Base-by-base conservation (phyloP, 64 coral and sea anemone species). In the Exaiptasia diaphana region DNA sequence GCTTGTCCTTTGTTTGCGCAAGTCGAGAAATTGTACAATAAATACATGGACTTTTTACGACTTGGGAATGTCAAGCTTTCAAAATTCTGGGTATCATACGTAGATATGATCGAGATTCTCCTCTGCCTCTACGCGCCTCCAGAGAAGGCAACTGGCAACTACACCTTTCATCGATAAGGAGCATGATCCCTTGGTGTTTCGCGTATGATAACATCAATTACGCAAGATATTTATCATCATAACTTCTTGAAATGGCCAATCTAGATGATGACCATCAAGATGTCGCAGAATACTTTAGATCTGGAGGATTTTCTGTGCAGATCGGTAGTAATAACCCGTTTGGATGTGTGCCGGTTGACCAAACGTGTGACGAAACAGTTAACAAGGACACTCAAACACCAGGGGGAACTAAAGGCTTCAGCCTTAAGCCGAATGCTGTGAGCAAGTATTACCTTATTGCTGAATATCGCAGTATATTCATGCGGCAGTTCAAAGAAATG, bases 171-270 rank as follows among this genome's bases (percentile, higher is more conserved):
- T 25, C 61, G 37, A 41, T 92, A 29, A 60, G 73, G 38, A 4
- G 57, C 28, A 85, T 86, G 50, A 71, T 92, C 50, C 82, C 82
- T 20, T 92, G 89, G 75, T 79, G 63, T 49, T 92, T 92, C 67
- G 75, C 82, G 5, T 64, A 79, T 38, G 82, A 86, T 46, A 80
- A 85, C 37, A 18, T 73, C 0, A 92, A 86, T 24, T 92, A 92
- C 81, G 82, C 82, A 8, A 41, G 75, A 29, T 92, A 92, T 33
- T 60, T 85, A 11, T 54, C 43, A 18, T n/a, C 52, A n/a, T 80
- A 92, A 40, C 15, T 69, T 12, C 38, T 41, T 9, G 69, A 83
- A 34, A 83, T 90, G 79, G 50, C 79, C 18, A 50, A 59, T 33
- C 72, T 91, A 14, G 68, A 83, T 21, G 40, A 71, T 63, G 53